phyloP scores from a whole-genome alignment of 2,113 vertebrate genomes.

The Paradoxurus hermaphroditus region DNA sequence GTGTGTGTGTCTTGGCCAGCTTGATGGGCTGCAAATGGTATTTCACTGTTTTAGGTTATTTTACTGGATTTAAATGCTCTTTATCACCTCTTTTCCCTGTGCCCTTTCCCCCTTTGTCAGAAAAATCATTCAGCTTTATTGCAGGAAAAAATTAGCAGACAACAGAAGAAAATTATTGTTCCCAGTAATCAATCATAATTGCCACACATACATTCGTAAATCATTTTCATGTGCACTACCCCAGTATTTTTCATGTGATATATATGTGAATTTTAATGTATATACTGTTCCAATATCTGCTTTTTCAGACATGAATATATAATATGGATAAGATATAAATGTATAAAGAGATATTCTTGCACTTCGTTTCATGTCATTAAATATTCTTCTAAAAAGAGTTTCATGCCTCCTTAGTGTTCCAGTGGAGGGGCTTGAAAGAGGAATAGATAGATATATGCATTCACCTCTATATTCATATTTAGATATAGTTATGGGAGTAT shows the following conservation, averaged over 20 bases:
- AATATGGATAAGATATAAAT: conserved; percentile 20
- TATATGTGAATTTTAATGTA: conserved; percentile 52
- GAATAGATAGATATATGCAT: not conserved
- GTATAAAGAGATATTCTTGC: conserved; percentile 57
- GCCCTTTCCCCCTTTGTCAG: not conserved
- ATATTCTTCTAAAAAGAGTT: conserved; percentile 63
- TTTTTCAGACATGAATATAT: conserved; percentile 62
- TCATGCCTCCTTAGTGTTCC: not conserved
- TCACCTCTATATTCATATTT: not conserved
- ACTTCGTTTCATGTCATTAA: conserved; percentile 67
- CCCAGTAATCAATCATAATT: not conserved
- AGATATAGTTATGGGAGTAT: not conserved
- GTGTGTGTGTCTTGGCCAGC: not conserved
- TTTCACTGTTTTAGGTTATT: not conserved
- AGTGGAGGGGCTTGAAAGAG: not conserved
- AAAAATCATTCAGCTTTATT: not conserved
- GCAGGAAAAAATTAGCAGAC: not conserved
- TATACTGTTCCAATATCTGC: conserved; percentile 55
- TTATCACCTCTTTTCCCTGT: not conserved
- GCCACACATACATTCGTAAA: not conserved
- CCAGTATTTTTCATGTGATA: not conserved
- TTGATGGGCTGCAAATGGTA: not conserved
- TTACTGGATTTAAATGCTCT: not conserved
- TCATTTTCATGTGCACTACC: not conserved
- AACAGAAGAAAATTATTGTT: not conserved